A percentile compares a stretch with the other conserved stretches of the same genome.
phyloP scores from a whole-genome alignment of 2,888 invertebrate genomes.

The Lissocephala sabroskyi region DNA sequence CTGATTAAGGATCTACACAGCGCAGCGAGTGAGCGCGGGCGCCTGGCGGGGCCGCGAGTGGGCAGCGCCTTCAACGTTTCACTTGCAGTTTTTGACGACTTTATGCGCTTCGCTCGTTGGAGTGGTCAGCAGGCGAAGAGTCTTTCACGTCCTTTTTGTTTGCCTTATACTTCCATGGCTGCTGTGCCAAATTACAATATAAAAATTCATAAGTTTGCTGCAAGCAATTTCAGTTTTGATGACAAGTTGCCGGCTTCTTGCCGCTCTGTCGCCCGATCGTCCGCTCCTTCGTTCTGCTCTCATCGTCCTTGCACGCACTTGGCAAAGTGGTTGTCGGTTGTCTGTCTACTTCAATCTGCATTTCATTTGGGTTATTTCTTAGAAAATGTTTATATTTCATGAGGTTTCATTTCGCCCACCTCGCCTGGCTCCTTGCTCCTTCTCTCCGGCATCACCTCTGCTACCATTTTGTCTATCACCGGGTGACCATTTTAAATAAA shows the following conservation, averaged over 20 bases:
- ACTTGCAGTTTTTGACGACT: constrained; percentile 1
- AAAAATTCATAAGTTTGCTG: constrained; percentile 51
- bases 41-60: neutral
- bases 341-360: constrained; percentile 1
- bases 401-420: neutral
- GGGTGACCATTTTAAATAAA: constrained; percentile 26
- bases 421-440: no score
- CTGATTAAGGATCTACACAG: constrained; percentile 62
- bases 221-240: constrained; percentile 34
- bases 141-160: constrained; percentile 2
- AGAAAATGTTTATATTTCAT: neutral
- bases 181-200: constrained; percentile 37
- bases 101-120: neutral
- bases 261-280: no score
- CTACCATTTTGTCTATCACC: no score
- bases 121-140: constrained; percentile 19
- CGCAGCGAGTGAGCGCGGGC: neutral
- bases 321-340: neutral
- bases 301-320: neutral
- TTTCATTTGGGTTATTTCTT: constrained; percentile 2
- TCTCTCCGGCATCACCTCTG: no score
- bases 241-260: constrained; percentile 25
- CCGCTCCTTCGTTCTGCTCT: neutral
- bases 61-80: neutral
- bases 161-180: no score